These are phyloP conservation scores for Adelphocoris suturalis DNA, from an alignment of 2,888 invertebrate species.

Conservation along the genomic window DNA sequence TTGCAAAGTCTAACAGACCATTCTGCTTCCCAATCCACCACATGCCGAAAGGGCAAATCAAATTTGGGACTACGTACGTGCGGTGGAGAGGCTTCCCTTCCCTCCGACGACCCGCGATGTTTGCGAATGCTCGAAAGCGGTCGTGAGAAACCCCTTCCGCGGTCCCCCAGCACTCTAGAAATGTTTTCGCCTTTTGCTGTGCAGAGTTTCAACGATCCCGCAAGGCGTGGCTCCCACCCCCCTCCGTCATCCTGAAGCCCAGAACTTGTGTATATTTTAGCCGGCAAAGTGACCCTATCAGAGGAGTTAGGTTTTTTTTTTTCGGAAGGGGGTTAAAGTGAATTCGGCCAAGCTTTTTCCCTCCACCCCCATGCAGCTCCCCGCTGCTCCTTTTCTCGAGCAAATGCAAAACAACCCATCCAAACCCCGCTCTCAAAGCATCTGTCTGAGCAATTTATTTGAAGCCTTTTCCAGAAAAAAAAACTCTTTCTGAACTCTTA, in stretches of 20 bases:
- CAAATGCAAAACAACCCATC: slow-evolving; percentile 71
- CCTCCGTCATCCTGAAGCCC: background rate
- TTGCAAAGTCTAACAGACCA: no score
- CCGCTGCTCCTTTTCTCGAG: slow-evolving; percentile 11
- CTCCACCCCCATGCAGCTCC: background rate
- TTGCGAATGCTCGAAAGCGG: background rate
- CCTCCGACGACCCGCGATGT: background rate
- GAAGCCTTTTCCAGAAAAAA: slow-evolving; percentile 56
- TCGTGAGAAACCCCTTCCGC: background rate
- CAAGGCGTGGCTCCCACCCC: background rate
- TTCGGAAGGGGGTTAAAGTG: slow-evolving; percentile 49
- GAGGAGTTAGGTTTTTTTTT: slow-evolving; percentile 47
- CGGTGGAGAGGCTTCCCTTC: background rate
- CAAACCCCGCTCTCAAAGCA: slow-evolving; percentile 66
- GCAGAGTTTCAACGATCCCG: background rate
- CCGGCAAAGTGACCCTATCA: slow-evolving; percentile 73
- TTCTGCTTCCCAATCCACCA: no score
- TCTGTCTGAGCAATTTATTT: slow-evolving; percentile 71
- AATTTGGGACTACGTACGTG: background rate
- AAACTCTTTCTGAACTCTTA: slow-evolving; percentile 71
- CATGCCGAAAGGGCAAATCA: background rate
- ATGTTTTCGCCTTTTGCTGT: slow-evolving; percentile 60
- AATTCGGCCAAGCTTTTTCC: slow-evolving; percentile 60
- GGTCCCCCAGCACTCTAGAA: slow-evolving; percentile 26
- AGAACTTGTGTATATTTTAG: slow-evolving; percentile 73